Evolutionary conservation across 2,888 invertebrate genomes (phyloP).

Genomic region (Synanthedon tipuliformis): DNA sequence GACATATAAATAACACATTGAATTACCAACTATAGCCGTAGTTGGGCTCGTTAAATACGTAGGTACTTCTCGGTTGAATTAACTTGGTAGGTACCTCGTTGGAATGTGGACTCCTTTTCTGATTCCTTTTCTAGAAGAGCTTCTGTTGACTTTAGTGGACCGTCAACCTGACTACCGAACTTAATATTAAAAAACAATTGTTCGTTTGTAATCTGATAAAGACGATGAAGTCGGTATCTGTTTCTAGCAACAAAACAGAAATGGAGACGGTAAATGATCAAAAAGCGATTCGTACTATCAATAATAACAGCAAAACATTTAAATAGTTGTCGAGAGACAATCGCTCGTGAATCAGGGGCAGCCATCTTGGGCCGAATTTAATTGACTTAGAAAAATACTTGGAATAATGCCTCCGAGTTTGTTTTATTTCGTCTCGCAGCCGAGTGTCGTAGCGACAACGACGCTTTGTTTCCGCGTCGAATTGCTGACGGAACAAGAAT

Average conservation of each 20-base stretch:
- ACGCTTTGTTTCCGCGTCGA: conserved; percentile 39
- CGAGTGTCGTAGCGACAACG: conserved; percentile 11
- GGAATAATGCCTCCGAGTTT: conserved; percentile 10
- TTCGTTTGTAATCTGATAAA: too few relatives aligned
- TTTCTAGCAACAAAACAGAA: too few relatives aligned
- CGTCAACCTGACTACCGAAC: too few relatives aligned
- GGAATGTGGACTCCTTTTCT: too few relatives aligned
- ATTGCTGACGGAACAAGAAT: conserved; percentile 3
- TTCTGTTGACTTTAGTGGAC: too few relatives aligned
- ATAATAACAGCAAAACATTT: conserved; percentile 45
- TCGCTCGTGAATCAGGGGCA: conserved; percentile 16
- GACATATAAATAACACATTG: not conserved
- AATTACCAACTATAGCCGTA: too few relatives aligned
- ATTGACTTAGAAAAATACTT: conserved; percentile 53
- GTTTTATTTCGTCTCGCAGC: conserved; percentile 1
- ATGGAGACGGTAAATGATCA: not conserved
- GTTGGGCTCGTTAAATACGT: too few relatives aligned
- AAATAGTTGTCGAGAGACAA: conserved; percentile 27
- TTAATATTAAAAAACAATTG: too few relatives aligned
- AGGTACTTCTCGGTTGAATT: too few relatives aligned
- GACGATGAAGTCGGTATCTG: too few relatives aligned
- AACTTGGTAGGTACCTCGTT: too few relatives aligned
- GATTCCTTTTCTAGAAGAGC: too few relatives aligned
- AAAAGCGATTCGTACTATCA: conserved; percentile 13
- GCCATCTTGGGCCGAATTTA: conserved; percentile 46